Conservation (phyloP, 2,113 vertebrate genomes). For the Archilochus colubris region DNA sequence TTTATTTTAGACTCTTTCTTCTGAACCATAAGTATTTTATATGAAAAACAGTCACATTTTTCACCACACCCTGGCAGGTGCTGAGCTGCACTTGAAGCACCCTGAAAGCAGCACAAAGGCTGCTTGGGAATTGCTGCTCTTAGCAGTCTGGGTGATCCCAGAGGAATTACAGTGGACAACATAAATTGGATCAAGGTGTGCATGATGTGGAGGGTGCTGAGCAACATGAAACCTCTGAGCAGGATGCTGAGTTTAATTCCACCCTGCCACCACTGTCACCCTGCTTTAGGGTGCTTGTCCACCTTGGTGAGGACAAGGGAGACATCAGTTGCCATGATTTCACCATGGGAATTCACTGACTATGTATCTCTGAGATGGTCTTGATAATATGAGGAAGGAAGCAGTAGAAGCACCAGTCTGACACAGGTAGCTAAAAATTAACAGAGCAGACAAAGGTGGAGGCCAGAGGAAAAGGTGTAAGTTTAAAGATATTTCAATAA, state of each 20-base stretch:
- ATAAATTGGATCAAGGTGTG: background rate
- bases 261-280: background rate
- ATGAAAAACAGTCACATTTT: background rate
- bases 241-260: background rate
- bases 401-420: background rate
- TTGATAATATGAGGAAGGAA: background rate
- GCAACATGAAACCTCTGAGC: background rate
- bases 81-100: background rate
- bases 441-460: background rate
- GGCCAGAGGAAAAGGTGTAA: background rate
- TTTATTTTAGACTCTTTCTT: background rate
- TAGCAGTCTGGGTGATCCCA: background rate
- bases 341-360: background rate
- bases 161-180: background rate
- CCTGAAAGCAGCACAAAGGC: background rate
- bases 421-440: background rate
- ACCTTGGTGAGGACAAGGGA: background rate
- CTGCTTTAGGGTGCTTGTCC: background rate
- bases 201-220: background rate
- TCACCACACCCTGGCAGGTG: background rate
- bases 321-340: background rate
- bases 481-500: background rate
- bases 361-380: background rate
- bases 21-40: background rate
- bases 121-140: background rate